Conservation (phyloP, 1,140 invertebrate genomes). For the Ceratitis capitata region DNA sequence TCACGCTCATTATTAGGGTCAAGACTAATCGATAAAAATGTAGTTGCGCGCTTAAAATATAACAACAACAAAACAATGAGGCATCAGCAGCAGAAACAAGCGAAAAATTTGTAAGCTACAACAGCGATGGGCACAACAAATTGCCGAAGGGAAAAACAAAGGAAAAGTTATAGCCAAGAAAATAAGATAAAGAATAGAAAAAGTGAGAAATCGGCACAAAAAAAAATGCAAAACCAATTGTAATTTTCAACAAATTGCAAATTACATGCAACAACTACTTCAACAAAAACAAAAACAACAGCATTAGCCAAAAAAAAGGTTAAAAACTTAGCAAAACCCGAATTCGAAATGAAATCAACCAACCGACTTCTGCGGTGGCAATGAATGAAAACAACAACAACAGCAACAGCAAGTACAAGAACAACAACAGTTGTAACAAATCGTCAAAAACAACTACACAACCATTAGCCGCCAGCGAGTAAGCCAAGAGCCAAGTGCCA, state of each 20-base stretch:
- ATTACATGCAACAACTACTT: background rate
- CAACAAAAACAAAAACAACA: background rate
- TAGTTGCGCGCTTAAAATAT: background rate
- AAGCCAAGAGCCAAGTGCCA: conserved; percentile 64
- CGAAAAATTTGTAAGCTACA: background rate
- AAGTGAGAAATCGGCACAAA: background rate
- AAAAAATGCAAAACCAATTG: background rate
- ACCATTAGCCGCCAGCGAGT: background rate
- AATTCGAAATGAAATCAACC: background rate
- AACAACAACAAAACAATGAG: background rate
- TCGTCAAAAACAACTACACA: background rate
- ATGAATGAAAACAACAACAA: conserved; percentile 5
- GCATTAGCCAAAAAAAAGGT: background rate
- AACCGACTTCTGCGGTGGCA: conserved; percentile 12
- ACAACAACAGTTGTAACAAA: background rate
- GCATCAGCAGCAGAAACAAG: background rate
- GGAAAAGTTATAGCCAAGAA: background rate
- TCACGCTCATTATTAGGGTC: conserved; percentile 35
- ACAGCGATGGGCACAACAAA: background rate
- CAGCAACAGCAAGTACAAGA: background rate
- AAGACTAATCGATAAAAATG: conserved; percentile 37
- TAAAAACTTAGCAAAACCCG: background rate
- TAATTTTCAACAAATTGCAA: background rate
- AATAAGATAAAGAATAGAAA: background rate
- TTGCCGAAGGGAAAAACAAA: background rate